Percentiles rank a stretch among this genome's conserved stretches.
Conservation (phyloP, 2,113 vertebrate genomes). For the Paralichthys olivaceus region DNA sequence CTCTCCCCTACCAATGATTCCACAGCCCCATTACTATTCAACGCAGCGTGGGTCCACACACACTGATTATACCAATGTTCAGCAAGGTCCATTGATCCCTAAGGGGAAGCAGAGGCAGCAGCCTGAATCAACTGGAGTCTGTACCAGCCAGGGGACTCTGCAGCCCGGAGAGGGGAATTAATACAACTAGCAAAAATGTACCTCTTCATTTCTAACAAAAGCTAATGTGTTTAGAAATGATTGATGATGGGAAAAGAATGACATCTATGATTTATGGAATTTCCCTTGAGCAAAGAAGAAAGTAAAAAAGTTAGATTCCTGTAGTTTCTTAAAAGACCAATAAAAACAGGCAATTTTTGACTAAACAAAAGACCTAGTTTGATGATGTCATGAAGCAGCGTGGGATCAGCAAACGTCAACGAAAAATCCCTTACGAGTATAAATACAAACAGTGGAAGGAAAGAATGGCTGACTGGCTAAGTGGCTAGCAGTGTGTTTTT, state of each 20-base stretch:
- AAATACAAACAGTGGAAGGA: too few relatives aligned
- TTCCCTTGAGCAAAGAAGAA: background rate
- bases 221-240: background rate
- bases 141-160: slow-evolving; percentile 9
- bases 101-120: slow-evolving; percentile 40
- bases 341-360: background rate
- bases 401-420: too few relatives aligned
- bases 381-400: background rate
- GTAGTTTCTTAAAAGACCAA: background rate
- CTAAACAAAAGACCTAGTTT: background rate
- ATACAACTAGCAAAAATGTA: background rate
- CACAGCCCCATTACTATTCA: slow-evolving; percentile 54
- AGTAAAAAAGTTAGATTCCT: background rate
- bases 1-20: slow-evolving; percentile 21
- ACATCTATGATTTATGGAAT: background rate
- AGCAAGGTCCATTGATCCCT: slow-evolving; percentile 61
- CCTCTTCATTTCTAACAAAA: slow-evolving; percentile 2
- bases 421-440: too few relatives aligned
- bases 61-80: slow-evolving; percentile 56
- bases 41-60: slow-evolving; percentile 24
- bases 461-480: too few relatives aligned
- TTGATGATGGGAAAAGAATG: background rate
- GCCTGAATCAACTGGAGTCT: slow-evolving; percentile 8
- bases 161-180: background rate
- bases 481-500: too few relatives aligned